A percentile compares a stretch with the other conserved stretches of the same genome.
phyloP scores from a whole-genome alignment of 2,888 invertebrate genomes.

The Folsomia manolachei region DNA sequence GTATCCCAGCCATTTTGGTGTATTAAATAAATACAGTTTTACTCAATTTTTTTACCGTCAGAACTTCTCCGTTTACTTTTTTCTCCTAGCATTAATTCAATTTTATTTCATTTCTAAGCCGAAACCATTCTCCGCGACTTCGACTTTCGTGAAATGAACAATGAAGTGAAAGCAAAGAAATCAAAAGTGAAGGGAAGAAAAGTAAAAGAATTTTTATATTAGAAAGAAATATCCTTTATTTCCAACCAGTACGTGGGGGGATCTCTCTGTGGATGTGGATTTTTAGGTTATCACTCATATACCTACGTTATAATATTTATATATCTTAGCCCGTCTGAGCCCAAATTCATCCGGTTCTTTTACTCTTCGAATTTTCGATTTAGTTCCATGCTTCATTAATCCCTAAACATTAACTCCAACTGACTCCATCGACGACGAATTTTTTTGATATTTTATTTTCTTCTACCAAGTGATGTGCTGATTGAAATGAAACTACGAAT shows the following conservation, averaged over 20 bases:
- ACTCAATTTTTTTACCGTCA: too few relatives aligned
- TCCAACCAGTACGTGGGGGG: not conserved
- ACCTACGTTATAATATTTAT: too few relatives aligned
- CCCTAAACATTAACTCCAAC: constrained; percentile 48
- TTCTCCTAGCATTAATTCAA: not conserved
- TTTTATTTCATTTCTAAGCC: not conserved
- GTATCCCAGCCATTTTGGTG: too few relatives aligned
- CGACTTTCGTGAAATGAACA: not conserved
- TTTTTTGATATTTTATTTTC: too few relatives aligned
- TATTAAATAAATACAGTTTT: too few relatives aligned
- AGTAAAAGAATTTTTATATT: constrained; percentile 44
- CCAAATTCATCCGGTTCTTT: too few relatives aligned
- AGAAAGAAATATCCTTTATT: constrained; percentile 18
- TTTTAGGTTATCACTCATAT: not conserved
- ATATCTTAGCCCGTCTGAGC: too few relatives aligned
- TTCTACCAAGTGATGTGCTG: too few relatives aligned
- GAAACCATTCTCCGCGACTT: too few relatives aligned
- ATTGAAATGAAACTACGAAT: not conserved
- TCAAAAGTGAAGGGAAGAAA: constrained; percentile 6
- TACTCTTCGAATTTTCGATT: not conserved
- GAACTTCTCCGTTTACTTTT: not conserved
- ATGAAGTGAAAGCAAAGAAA: constrained; percentile 4
- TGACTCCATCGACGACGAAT: too few relatives aligned
- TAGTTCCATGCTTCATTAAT: constrained; percentile 47
- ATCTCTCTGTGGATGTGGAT: not conserved